Evolutionary conservation across 2,113 vertebrate genomes (phyloP).

Genomic region (Peromyscus maniculatus): DNA sequence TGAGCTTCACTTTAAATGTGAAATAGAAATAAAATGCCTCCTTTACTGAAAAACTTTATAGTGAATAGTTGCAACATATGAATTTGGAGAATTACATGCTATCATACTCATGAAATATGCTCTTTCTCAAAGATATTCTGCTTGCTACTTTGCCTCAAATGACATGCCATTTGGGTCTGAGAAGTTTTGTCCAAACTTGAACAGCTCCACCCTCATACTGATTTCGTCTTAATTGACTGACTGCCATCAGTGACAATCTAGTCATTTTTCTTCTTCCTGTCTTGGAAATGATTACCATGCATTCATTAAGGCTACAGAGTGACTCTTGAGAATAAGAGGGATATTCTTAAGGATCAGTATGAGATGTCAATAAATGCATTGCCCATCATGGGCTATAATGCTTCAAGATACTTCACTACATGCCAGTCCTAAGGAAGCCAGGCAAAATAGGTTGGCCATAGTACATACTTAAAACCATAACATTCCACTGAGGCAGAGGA

Average conservation of each 20-base stretch:
- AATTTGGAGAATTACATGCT: not conserved
- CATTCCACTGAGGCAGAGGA: not conserved
- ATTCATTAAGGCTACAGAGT: conserved; percentile 51
- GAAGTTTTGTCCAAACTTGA: conserved; percentile 4
- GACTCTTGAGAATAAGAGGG: not conserved
- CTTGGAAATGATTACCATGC: conserved; percentile 58
- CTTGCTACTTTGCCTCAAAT: not conserved
- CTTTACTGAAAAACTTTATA: not conserved
- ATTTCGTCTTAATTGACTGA: not conserved
- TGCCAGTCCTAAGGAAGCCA: not conserved
- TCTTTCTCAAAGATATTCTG: not conserved
- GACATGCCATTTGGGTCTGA: not conserved
- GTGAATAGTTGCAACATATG: not conserved
- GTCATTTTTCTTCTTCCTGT: conserved; percentile 40
- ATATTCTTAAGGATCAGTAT: not conserved
- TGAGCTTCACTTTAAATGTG: not conserved
- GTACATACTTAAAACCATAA: not conserved
- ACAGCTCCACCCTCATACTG: not conserved
- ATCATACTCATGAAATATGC: not conserved
- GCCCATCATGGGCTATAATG: not conserved
- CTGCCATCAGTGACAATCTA: conserved; percentile 28
- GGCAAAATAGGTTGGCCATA: not conserved
- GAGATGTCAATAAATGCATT: not conserved
- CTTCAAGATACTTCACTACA: not conserved
- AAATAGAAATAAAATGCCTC: not conserved